These are phyloP conservation scores for Actenoides hombroni DNA, from an alignment of 2,113 vertebrate genomes.

Conservation along the genomic window DNA sequence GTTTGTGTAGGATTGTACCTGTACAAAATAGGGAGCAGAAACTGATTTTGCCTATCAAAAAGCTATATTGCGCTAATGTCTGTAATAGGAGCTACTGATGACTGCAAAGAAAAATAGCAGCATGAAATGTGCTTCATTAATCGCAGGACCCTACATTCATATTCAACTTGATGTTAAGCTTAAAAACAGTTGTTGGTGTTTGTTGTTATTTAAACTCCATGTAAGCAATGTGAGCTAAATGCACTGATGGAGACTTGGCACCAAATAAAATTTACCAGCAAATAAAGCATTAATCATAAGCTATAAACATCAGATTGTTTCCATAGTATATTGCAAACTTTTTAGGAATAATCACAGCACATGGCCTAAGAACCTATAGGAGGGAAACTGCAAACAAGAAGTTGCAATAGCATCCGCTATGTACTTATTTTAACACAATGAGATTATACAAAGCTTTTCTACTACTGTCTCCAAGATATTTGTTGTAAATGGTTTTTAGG, in stretches of 20 bases:
- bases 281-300: constrained; percentile 1
- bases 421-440: neutral
- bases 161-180: neutral
- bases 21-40: neutral
- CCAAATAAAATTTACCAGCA: neutral
- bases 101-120: neutral
- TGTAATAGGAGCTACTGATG: neutral
- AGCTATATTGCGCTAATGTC: neutral
- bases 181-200: neutral
- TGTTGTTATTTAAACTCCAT: neutral
- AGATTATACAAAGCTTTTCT: neutral
- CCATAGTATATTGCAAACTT: neutral
- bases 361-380: neutral
- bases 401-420: neutral
- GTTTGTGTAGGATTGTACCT: neutral
- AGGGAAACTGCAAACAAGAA: neutral
- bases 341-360: neutral
- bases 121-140: neutral
- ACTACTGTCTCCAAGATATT: neutral
- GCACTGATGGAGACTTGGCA: neutral
- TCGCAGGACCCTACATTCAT: neutral
- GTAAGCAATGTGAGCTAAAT: neutral
- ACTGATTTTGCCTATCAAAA: neutral
- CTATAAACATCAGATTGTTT: constrained; percentile 23
- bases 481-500: neutral